Evolutionary conservation across 2,888 invertebrate genomes (phyloP).

Genomic region (Himalopsyche anomala): DNA sequence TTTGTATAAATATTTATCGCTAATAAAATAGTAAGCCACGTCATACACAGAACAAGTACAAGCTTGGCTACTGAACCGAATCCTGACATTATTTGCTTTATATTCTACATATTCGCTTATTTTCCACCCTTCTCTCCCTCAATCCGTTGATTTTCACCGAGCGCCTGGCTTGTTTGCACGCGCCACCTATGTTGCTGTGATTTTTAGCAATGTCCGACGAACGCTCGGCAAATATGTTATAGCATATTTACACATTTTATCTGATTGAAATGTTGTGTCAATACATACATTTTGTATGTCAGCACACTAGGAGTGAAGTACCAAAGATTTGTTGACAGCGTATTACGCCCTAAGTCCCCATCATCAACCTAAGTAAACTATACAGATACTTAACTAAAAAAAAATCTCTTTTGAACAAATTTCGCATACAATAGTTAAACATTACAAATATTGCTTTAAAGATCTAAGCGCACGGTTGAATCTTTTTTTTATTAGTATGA

Average conservation of each 20-base stretch:
- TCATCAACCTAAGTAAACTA: too few species aligned
- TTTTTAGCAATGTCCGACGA: conserved; percentile 47
- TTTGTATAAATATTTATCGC: background rate
- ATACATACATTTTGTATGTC: conserved; percentile 22
- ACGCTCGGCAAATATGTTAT: conserved; percentile 49
- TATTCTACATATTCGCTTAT: conserved; percentile 44
- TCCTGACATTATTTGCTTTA: conserved; percentile 44
- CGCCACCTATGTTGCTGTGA: conserved; percentile 41
- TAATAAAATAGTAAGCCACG: background rate
- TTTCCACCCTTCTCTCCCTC: background rate
- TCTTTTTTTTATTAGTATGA: too few species aligned
- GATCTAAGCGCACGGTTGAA: too few species aligned
- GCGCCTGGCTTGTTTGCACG: conserved; percentile 36
- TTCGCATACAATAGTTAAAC: too few species aligned
- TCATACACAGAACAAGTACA: background rate
- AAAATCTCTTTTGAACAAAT: too few species aligned
- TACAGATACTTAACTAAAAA: too few species aligned
- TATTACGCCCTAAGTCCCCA: too few species aligned
- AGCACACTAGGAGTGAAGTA: background rate
- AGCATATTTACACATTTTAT: conserved; percentile 50
- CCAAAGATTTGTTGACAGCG: background rate
- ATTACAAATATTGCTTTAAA: too few species aligned
- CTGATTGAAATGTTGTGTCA: conserved; percentile 51
- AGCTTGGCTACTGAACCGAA: conserved; percentile 44
- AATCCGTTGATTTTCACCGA: conserved; percentile 23